Evolutionary conservation across 2,888 invertebrate genomes (phyloP), one percentile per base, ranked within the genome.

Genomic region (Xylota sylvarum): DNA sequence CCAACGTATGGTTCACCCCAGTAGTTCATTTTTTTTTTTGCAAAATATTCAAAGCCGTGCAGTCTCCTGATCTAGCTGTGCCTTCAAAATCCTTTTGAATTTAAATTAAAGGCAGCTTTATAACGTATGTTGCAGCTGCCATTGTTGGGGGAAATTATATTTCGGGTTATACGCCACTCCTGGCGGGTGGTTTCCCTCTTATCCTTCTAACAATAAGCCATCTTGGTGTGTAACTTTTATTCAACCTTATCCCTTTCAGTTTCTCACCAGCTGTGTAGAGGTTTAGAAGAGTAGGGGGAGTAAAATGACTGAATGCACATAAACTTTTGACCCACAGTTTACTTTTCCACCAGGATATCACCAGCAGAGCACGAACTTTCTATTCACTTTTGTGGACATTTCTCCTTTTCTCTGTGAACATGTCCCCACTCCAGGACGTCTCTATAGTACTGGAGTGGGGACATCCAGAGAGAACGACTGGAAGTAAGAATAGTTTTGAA

Each of bases 271-370:
- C 19, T 30, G 23, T 23, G 23, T 23, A 23, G n/a, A 0, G 23
- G 23, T 23, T 17, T 9, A n/a, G 35, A 1, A 3, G 7, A 32
- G 5, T 14, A 10, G 32, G 37, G 12, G 35, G n/a, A 10, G 5
- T 52, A n/a, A n/a, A n/a, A 40, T 2, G 12, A 23, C 27, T 30
- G 43, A 67, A 58, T 23, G 60, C 58, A 46, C 56, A 62, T 48
- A 67, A 78, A 78, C 60, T 78, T 83, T 78, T 30, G 37, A 67
- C 76, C 76, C 46, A 67, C 30, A 58, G 56, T 55, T 55, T 69
- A 69, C 40, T 55, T 40, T 67, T n/a, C 10, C 55, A 17, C 52
- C 37, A 50, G 37, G 67, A 27, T 37, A 37, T 46, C 35, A 64
- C 43, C 64, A 35, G 30, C 43, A 64, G 52, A 19, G 32, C 52